phyloP scores from a whole-genome alignment of 2,113 vertebrate genomes.

The Corydoras sp. region DNA sequence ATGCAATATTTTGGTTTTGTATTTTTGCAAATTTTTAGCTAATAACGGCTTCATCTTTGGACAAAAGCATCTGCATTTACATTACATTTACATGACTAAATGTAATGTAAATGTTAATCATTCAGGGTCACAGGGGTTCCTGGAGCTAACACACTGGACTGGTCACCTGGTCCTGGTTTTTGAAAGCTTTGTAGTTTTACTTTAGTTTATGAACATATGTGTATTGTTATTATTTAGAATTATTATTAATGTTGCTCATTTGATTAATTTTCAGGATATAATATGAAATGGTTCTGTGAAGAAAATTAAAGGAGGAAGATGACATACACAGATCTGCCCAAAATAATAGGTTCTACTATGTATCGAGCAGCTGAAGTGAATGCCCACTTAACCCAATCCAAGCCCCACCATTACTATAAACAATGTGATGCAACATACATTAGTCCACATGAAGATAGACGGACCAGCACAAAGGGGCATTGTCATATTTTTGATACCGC shows the following conservation, averaged over 20 bases:
- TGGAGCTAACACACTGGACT: too few species aligned
- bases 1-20: too few species aligned
- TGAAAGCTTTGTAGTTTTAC: background rate
- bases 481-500: conserved; percentile 83
- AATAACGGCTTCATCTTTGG: too few species aligned
- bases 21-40: too few species aligned
- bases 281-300: conserved; percentile 76
- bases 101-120: too few species aligned
- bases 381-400: conserved; percentile 62
- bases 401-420: conserved; percentile 64
- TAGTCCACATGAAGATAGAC: conserved; percentile 66
- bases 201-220: too few species aligned
- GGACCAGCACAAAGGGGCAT: conserved; percentile 82
- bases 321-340: conserved; percentile 96
- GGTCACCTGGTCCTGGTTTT: conserved; percentile 20
- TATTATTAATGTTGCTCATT: conserved; percentile 25
- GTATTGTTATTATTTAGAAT: too few species aligned
- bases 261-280: conserved; percentile 49
- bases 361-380: conserved; percentile 85
- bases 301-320: conserved; percentile 81
- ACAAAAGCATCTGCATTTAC: too few species aligned
- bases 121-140: too few species aligned
- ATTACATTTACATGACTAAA: too few species aligned
- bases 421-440: conserved; percentile 77
- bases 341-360: conserved; percentile 87